phyloP scores from a whole-genome alignment of 2,797 vertebrate species.

The Gastrophryne carolinensis region DNA sequence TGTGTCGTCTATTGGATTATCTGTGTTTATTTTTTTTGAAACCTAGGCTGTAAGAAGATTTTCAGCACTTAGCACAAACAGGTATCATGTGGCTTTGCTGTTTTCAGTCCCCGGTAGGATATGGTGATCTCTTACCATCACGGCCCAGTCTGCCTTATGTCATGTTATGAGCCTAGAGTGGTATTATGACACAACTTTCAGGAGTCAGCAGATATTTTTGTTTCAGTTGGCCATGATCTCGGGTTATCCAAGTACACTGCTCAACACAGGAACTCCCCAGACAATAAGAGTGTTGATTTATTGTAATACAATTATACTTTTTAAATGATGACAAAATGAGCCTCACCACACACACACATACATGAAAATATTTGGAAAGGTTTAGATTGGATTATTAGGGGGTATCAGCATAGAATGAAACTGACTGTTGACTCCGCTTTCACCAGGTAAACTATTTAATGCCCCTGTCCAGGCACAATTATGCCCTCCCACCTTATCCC shows the following conservation, averaged over 20 bases:
- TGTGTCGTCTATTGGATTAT: slow-evolving; percentile 6
- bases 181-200: neutral
- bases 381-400: too few relatives aligned
- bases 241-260: neutral
- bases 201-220: neutral
- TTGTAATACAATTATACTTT: neutral
- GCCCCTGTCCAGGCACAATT: too few relatives aligned
- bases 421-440: too few relatives aligned
- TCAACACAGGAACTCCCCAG: neutral
- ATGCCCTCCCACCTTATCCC: too few relatives aligned
- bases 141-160: neutral
- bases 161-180: neutral
- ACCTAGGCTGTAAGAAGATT: neutral
- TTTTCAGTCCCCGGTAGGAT: neutral
- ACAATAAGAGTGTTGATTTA: neutral
- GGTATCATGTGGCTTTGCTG: neutral
- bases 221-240: neutral
- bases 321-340: neutral
- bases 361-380: too few relatives aligned
- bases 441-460: too few relatives aligned
- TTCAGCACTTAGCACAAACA: neutral
- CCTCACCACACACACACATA: neutral
- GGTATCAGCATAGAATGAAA: too few relatives aligned
- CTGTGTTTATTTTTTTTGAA: slow-evolving; percentile 16
- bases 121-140: neutral